These are phyloP conservation scores for Phaethon lepturus DNA, from an alignment of 2,113 vertebrate genomes.

Conservation along the genomic window DNA sequence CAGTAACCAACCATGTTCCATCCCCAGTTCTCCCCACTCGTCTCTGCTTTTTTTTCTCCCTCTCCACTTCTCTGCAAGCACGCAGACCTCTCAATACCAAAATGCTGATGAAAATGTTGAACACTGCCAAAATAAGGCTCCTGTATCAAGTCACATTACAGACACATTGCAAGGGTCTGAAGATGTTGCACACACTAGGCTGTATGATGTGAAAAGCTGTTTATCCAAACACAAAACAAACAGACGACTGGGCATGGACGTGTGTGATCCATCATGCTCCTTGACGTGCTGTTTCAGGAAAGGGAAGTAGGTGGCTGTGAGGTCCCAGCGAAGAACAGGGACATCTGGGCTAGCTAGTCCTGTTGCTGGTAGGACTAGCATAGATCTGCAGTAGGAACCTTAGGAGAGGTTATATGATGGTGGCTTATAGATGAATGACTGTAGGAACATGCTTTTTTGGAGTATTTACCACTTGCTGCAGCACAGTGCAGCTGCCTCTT, in stretches of 20 bases:
- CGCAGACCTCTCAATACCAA: not conserved
- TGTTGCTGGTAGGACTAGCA: not conserved
- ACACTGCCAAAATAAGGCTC: not conserved
- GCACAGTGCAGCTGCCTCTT: not conserved
- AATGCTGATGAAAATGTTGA: not conserved
- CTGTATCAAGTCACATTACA: not conserved
- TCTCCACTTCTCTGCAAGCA: not conserved
- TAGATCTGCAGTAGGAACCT: not conserved
- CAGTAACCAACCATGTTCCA: not conserved
- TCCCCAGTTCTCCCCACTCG: not conserved
- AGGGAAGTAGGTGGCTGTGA: not conserved
- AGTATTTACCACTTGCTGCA: not conserved
- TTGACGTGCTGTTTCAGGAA: not conserved
- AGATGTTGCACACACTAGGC: not conserved
- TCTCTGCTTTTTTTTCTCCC: not conserved
- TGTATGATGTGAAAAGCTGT: not conserved
- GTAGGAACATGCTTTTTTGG: not conserved
- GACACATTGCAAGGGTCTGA: not conserved
- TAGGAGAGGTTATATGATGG: not conserved
- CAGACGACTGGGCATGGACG: not conserved
- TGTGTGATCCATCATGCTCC: not conserved
- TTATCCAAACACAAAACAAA: not conserved
- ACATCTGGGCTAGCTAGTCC: not conserved
- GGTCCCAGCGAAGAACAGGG: not conserved
- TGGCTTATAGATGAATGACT: not conserved